Evolutionary conservation across 2,888 invertebrate genomes (phyloP).

Genomic region (Trachelus tabidus): DNA sequence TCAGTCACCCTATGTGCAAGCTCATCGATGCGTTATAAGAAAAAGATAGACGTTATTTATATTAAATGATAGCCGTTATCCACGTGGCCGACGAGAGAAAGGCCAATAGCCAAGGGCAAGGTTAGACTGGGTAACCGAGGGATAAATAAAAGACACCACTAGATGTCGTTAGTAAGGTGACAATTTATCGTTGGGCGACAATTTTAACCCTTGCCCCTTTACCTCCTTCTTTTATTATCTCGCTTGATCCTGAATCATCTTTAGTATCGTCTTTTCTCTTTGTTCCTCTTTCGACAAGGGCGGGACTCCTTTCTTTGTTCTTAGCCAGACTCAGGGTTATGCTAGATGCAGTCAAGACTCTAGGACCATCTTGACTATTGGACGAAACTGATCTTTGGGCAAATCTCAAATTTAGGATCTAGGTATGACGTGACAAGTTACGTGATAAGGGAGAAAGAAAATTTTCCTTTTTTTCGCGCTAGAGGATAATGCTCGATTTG

Average conservation of each 20-base stretch:
- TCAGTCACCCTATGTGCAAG: not conserved
- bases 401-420: no score
- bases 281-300: not conserved
- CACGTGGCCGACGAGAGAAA: not conserved
- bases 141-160: not conserved
- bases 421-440: no score
- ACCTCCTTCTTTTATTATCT: not conserved
- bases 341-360: not conserved
- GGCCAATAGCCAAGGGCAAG: not conserved
- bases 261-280: not conserved
- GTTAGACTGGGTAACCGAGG: not conserved
- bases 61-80: not conserved
- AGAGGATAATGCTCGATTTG: no score
- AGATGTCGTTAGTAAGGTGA: not conserved
- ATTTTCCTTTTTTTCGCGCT: no score
- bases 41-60: not conserved
- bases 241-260: not conserved
- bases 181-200: not conserved
- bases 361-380: not conserved
- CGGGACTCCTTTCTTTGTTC: not conserved
- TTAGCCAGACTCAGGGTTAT: not conserved
- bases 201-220: not conserved
- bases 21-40: not conserved
- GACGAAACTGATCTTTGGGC: not conserved
- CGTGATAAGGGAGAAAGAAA: no score